Percentiles rank a stretch among this genome's conserved stretches.
Conservation (phyloP, 2,797 vertebrate species). For the Kryptopterus vitreolus region DNA sequence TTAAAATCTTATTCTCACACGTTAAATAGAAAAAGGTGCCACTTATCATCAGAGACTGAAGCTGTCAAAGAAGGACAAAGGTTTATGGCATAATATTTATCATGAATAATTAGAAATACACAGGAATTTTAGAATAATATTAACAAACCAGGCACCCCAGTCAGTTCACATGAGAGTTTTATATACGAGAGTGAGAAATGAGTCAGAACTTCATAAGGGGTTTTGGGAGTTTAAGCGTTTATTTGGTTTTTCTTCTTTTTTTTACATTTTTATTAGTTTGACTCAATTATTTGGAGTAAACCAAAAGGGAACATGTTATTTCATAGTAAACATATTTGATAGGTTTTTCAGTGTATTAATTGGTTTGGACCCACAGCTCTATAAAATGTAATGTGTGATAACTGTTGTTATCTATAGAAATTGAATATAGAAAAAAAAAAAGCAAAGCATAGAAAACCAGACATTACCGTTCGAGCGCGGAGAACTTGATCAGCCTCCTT, state of each 20-base stretch:
- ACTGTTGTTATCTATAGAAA: background rate
- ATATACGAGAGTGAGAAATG: background rate
- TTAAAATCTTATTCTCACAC: background rate
- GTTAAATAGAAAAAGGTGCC: conserved; percentile 21
- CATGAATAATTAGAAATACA: conserved; percentile 7
- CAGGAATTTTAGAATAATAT: background rate
- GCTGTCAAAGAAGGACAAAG: background rate
- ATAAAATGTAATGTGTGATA: background rate
- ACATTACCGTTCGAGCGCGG: background rate
- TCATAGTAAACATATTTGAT: background rate
- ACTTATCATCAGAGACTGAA: conserved; percentile 12
- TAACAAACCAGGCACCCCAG: background rate
- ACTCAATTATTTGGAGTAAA: background rate
- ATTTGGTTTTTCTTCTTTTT: background rate
- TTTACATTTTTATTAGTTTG: background rate
- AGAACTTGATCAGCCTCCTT: background rate
- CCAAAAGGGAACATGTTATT: background rate
- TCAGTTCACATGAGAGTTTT: background rate
- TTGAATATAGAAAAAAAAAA: too few relatives aligned
- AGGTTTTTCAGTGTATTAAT: background rate
- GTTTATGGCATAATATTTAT: conserved; percentile 10
- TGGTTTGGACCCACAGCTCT: background rate
- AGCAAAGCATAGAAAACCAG: background rate
- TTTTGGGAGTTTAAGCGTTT: background rate
- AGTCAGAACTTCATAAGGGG: background rate